These are phyloP conservation scores for Sorex fumeus DNA, from an alignment of 2,113 vertebrate genomes.

Conservation along the genomic window DNA sequence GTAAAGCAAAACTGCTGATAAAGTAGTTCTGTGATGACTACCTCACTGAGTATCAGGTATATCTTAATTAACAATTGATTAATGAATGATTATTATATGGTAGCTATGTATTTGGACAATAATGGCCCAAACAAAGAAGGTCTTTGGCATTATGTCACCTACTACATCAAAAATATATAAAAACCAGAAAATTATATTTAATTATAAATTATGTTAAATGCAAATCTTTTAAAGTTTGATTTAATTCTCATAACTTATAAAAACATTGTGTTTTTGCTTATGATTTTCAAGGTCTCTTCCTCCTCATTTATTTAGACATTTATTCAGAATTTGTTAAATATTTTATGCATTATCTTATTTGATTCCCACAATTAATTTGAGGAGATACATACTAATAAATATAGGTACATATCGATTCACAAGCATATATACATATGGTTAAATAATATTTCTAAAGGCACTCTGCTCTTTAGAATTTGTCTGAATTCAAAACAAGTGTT, in stretches of 20 bases:
- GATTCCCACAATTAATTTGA: slow-evolving; percentile 38
- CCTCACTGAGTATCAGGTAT: background rate
- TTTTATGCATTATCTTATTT: background rate
- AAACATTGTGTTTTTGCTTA: slow-evolving; percentile 20
- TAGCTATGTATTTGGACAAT: background rate
- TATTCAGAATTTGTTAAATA: slow-evolving; percentile 23
- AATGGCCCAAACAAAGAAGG: slow-evolving; percentile 36
- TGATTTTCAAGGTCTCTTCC: slow-evolving; percentile 31
- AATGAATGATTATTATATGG: background rate
- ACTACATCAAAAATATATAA: background rate
- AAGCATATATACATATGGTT: background rate
- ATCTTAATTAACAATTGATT: slow-evolving; percentile 7
- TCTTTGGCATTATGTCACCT: slow-evolving; percentile 9
- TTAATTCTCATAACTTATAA: slow-evolving; percentile 31
- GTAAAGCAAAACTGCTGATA: slow-evolving; percentile 17
- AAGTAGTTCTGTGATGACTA: background rate
- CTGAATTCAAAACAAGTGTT: background rate
- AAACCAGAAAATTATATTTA: background rate
- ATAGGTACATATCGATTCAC: background rate
- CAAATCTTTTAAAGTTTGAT: background rate
- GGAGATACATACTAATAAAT: background rate
- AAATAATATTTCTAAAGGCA: background rate
- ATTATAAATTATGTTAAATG: slow-evolving; percentile 11
- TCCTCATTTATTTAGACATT: background rate
- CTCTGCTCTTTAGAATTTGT: background rate